These are phyloP conservation scores for Erinaceus europaeus DNA, from an alignment of 2,113 vertebrate genomes.

Conservation along the genomic window DNA sequence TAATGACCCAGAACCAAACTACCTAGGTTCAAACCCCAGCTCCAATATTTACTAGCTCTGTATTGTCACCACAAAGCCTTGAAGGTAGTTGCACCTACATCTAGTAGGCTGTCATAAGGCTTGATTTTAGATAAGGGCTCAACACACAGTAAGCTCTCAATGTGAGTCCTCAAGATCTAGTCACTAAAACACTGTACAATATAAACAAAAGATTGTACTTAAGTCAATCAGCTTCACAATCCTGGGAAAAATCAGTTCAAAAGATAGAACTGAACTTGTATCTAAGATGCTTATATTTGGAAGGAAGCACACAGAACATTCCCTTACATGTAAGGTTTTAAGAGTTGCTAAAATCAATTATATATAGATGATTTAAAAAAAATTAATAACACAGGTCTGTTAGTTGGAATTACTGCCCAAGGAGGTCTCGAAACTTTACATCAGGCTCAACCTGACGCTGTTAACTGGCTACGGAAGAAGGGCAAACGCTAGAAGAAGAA, in stretches of 20 bases:
- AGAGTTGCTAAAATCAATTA: constrained; percentile 17
- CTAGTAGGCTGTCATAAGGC: background rate
- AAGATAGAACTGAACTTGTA: background rate
- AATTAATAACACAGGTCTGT: background rate
- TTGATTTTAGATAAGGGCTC: no score
- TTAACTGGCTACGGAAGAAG: no score
- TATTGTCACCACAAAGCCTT: background rate
- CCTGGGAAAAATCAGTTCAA: background rate
- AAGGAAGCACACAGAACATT: background rate
- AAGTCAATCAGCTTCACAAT: background rate
- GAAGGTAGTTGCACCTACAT: background rate
- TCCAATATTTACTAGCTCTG: background rate
- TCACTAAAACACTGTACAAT: background rate
- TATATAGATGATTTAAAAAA: background rate
- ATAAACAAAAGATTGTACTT: constrained; percentile 1
- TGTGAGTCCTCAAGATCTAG: background rate
- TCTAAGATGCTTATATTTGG: background rate
- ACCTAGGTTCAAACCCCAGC: background rate
- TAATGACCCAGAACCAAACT: background rate
- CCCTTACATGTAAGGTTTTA: background rate
- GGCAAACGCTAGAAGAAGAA: no score
- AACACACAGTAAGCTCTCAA: background rate
- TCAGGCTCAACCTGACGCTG: no score
- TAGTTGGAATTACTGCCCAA: background rate
- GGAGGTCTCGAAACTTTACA: background rate